A percentile compares a stretch with the other conserved stretches of the same genome.
Evolutionary conservation across 2,888 invertebrate species (phyloP).

Genomic region (Chalcis sispes): DNA sequence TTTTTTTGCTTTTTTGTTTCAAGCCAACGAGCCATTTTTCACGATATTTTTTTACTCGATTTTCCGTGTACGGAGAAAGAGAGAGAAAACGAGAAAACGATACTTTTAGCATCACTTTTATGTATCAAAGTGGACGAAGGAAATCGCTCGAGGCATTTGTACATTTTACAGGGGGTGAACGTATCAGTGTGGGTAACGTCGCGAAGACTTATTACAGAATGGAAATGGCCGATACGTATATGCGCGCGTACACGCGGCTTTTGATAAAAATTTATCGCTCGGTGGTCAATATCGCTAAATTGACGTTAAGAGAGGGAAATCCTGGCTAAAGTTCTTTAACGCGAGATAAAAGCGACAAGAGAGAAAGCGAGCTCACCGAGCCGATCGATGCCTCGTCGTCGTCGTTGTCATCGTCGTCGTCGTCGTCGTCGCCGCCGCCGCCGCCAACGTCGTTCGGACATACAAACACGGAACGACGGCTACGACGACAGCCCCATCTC

Average conservation of each 20-base stretch:
- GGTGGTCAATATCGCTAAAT: constrained; percentile 38
- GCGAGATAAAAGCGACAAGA: neutral
- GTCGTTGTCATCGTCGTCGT: neutral
- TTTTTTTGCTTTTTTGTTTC: neutral
- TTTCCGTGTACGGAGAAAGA: neutral
- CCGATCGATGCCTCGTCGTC: constrained; percentile 2
- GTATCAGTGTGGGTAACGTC: no score
- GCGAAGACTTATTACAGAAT: constrained; percentile 21
- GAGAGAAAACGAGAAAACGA: neutral
- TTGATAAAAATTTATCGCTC: constrained; percentile 44
- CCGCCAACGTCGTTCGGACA: neutral
- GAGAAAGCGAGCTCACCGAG: neutral
- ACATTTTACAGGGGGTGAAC: constrained; percentile 10
- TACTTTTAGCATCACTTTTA: constrained; percentile 28
- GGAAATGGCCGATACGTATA: constrained; percentile 11
- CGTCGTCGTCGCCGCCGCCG: neutral
- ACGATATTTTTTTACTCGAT: no score
- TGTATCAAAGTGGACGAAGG: neutral
- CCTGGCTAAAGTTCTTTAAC: constrained; percentile 32
- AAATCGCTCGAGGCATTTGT: constrained; percentile 2
- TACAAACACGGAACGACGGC: neutral
- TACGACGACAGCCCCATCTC: neutral
- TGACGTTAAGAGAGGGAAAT: constrained; percentile 43
- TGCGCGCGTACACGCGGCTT: no score
- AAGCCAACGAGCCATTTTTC: no score